phyloP scores from a whole-genome alignment of 2,113 vertebrate genomes.

The Rhizomys pruinosus region DNA sequence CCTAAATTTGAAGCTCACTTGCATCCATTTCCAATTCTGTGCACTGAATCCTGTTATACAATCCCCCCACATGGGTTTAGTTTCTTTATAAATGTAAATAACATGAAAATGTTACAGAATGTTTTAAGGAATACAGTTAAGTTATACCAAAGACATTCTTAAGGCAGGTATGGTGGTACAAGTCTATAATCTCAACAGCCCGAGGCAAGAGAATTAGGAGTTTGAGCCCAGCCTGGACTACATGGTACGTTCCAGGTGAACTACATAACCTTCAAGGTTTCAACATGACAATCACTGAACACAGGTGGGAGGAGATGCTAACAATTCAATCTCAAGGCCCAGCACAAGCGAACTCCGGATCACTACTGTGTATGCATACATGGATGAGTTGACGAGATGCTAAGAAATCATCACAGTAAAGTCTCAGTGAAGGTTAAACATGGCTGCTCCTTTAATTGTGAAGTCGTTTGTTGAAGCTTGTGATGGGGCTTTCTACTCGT shows the following conservation, averaged over 20 bases:
- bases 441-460: not conserved
- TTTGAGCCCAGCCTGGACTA: not conserved
- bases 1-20: not conserved
- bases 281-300: not conserved
- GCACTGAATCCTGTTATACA: not conserved
- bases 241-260: not conserved
- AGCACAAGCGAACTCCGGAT: not conserved
- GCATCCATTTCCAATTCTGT: not conserved
- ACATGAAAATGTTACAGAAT: not conserved
- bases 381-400: not conserved
- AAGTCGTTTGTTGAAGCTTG: not conserved
- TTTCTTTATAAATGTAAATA: conserved; percentile 23
- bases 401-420: not conserved
- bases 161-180: not conserved
- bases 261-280: too few relatives aligned
- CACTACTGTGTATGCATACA: not conserved
- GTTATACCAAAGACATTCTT: not conserved
- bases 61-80: not conserved
- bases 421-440: not conserved
- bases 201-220: not conserved
- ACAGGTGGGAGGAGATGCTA: not conserved
- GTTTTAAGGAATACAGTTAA: not conserved
- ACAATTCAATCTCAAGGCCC: not conserved
- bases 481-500: not conserved
- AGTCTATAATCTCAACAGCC: too few relatives aligned